Evolutionary conservation across 2,113 vertebrate species (phyloP), one percentile per base, ranked within the genome.

Genomic region (Heterotilapia buettikoferi): DNA sequence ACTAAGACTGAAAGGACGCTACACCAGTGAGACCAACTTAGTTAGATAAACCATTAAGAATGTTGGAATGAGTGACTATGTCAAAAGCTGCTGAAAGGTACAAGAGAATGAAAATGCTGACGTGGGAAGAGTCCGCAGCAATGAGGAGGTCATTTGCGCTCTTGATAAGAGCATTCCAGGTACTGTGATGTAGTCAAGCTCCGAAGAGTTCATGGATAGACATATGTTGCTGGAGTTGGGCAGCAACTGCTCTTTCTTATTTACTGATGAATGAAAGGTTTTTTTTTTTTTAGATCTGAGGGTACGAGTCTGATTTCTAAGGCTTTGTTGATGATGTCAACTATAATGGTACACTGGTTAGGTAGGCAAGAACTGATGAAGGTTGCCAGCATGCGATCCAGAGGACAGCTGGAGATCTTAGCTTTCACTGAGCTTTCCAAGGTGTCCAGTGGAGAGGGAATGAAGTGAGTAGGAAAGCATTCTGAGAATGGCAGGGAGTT

Each of bases 21-120:
- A 61, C 57, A 61, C 5, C 57, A 61, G 57, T 33, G 57, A 61
- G 57, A 61, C 16, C 29, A 33, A 61, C 16, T 61, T 61, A 61
- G 2, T 33, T 2, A 1, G 0, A 61, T 61, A 33, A 61, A 61
- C 57, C 29, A 1, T 61, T 16, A 61, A 10, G 16, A 2, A 33
- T 61, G 3, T 31, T 33, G 57, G 57, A 29, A 29, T 29, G 56
- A 26, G 21, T 13, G 54, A 0, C 40, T 38, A 10, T 38, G 38
- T 40, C 24, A 57, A 57, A 57, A 16, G 56, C 7, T 16, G 56
- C 56, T 57, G 21, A 57, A 57, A 57, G 13, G 56, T 57, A 57
- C 13, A 57, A 57, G 2, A 57, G 24, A 57, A 57, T 1, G 0
- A 29, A 29, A 57, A 57, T 57, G 13, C 56, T 57, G 24, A 9